Conservation (phyloP, 1,140 invertebrate genomes). For the Argopecten irradians region DNA sequence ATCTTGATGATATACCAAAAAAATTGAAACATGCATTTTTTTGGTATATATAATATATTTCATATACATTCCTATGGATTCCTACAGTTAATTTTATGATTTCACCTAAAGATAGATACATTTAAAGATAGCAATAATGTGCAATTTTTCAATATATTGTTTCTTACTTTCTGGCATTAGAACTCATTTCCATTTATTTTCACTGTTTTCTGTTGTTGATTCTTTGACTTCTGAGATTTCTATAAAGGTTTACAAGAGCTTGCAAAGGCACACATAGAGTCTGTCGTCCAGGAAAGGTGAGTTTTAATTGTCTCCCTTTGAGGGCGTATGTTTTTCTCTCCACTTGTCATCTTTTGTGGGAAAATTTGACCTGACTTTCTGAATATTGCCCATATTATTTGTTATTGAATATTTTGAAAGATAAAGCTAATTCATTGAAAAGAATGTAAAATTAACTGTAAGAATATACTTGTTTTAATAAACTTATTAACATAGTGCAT, state of each 20-base stretch:
- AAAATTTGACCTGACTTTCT: too few species aligned
- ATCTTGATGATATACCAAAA: not conserved
- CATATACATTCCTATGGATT: not conserved
- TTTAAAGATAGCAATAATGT: not conserved
- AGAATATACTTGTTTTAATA: not conserved
- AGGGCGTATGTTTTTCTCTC: too few species aligned
- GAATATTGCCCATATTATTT: too few species aligned
- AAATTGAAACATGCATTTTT: not conserved
- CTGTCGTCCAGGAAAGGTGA: constrained; percentile 85
- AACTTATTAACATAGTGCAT: not conserved
- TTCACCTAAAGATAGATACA: not conserved
- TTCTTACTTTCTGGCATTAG: not conserved
- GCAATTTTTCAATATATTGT: not conserved
- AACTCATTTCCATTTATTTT: not conserved
- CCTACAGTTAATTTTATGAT: not conserved
- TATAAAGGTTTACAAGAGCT: constrained; percentile 75
- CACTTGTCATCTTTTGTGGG: too few species aligned
- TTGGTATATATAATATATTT: not conserved
- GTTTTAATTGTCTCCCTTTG: not conserved
- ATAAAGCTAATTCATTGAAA: too few species aligned
- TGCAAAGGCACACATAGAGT: constrained; percentile 84
- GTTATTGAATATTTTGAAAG: too few species aligned
- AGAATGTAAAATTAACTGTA: not conserved
- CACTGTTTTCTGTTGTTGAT: not conserved
- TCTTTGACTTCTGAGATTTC: constrained; percentile 54